These are phyloP conservation scores for Brotula barbata DNA, from an alignment of 2,797 vertebrate species.

Conservation along the genomic window DNA sequence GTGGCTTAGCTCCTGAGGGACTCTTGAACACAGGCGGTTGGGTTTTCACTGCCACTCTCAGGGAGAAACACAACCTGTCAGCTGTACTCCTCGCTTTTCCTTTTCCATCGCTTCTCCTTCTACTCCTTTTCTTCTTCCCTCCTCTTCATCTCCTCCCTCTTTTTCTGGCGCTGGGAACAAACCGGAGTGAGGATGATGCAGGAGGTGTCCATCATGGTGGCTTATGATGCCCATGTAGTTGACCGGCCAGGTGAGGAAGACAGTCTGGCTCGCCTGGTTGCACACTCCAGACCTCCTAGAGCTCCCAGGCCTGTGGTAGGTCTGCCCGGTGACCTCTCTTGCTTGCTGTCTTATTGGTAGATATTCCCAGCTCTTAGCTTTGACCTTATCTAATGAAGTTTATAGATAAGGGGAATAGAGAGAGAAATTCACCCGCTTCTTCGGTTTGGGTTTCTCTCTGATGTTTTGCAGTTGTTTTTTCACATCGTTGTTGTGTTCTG, in stretches of 20 bases:
- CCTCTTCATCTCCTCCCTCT: slow-evolving; percentile 32
- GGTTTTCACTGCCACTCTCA: slow-evolving; percentile 52
- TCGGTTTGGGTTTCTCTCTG: not conserved
- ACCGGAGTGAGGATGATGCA: slow-evolving; percentile 90
- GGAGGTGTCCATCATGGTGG: slow-evolving; percentile 94
- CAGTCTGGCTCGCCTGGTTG: slow-evolving; percentile 87
- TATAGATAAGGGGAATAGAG: not conserved
- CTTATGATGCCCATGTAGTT: slow-evolving; percentile 94
- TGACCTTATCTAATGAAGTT: not conserved
- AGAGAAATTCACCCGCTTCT: slow-evolving; percentile 7
- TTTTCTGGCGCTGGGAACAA: slow-evolving; percentile 18
- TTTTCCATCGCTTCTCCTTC: slow-evolving; percentile 18
- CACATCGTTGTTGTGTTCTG: not conserved
- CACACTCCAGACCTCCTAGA: slow-evolving; percentile 90
- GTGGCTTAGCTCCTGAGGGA: slow-evolving; percentile 61
- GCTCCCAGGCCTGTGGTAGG: slow-evolving; percentile 90
- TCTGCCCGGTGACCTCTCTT: slow-evolving; percentile 38
- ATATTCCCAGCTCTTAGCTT: not conserved
- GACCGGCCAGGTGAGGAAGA: slow-evolving; percentile 92
- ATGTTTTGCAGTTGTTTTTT: not conserved
- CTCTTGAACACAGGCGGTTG: slow-evolving; percentile 61
- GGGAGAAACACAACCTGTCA: slow-evolving; percentile 60
- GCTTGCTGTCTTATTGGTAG: not conserved
- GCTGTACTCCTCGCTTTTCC: slow-evolving; percentile 40
- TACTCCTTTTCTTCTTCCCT: slow-evolving; percentile 13